A percentile compares a stretch with the other conserved stretches of the same genome.
Conservation (phyloP, 2,888 invertebrate species). For the Metallyticus violacea region DNA sequence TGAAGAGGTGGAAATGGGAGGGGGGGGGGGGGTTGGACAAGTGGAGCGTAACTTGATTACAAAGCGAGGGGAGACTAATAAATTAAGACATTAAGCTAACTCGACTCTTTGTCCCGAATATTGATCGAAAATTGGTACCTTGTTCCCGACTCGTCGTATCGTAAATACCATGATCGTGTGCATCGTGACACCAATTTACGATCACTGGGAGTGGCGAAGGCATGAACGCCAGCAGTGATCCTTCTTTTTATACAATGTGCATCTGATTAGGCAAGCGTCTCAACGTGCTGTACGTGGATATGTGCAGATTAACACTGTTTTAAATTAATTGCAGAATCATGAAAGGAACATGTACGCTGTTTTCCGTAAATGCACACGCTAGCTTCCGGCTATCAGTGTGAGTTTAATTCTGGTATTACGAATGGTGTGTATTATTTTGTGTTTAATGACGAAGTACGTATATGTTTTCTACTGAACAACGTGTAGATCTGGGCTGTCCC, state of each 20-base stretch:
- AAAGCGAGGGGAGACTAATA: not conserved
- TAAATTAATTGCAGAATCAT: no score
- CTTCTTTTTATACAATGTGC: not conserved
- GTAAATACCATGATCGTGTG: not conserved
- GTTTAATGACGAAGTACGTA: no score
- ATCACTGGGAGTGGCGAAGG: not conserved
- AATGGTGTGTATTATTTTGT: no score
- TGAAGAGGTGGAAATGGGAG: no score
- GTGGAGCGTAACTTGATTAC: not conserved
- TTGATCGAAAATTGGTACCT: not conserved
- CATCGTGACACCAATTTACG: not conserved
- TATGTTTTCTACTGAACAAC: no score
- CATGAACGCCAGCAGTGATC: not conserved
- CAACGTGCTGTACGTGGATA: not conserved
- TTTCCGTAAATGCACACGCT: no score
- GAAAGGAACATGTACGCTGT: no score
- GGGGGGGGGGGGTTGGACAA: not conserved
- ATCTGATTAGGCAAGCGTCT: not conserved
- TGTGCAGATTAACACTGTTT: no score
- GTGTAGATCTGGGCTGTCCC: no score
- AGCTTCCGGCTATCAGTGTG: no score
- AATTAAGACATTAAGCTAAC: constrained; percentile 4
- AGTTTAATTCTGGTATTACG: no score
- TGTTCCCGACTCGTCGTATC: not conserved
- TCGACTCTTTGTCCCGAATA: not conserved